Conservation (phyloP, 1,140 invertebrate species). For the Aphis gossypii region DNA sequence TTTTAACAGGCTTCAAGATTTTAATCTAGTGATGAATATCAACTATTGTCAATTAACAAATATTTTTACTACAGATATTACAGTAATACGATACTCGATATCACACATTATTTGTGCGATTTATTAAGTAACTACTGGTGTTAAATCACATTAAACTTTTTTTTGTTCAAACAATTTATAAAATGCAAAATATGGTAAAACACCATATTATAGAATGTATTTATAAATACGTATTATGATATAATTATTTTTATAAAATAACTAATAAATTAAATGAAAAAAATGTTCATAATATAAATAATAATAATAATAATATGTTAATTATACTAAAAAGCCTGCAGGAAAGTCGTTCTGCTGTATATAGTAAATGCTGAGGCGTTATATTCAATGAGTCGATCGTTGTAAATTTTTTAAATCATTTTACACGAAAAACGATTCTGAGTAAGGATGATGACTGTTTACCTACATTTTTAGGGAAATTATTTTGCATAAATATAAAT, state of each 20-base stretch:
- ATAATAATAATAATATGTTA: neutral
- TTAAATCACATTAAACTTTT: too few species aligned
- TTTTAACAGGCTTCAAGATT: neutral
- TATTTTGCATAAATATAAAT: too few species aligned
- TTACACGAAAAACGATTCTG: too few species aligned
- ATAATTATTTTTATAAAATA: too few species aligned
- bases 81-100: too few species aligned
- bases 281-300: neutral
- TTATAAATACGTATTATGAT: neutral
- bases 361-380: neutral
- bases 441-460: too few species aligned
- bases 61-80: neutral
- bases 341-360: neutral
- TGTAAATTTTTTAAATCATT: too few species aligned
- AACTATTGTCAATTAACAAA: neutral
- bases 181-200: neutral
- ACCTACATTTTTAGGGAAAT: too few species aligned
- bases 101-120: neutral
- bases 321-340: neutral
- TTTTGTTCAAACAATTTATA: neutral
- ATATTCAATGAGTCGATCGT: too few species aligned
- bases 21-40: neutral
- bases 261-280: neutral
- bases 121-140: neutral
- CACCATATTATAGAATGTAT: neutral